Evolutionary conservation across 2,113 vertebrate genomes (phyloP).

Genomic region (Pollimyrus isidori): DNA sequence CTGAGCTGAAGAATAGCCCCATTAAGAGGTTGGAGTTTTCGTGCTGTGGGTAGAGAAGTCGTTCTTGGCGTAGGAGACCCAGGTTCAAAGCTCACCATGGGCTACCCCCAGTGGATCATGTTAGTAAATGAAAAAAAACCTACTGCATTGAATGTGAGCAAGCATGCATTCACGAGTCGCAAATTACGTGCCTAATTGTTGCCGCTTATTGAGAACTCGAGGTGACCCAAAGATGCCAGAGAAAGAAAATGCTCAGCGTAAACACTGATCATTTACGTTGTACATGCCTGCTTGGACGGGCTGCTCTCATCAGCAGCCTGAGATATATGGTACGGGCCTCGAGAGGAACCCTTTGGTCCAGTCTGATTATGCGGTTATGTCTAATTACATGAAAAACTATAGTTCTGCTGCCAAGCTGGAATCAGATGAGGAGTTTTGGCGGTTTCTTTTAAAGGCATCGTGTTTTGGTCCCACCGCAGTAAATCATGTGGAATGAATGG

Average conservation of each 20-base stretch:
- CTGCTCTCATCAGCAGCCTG: slow-evolving; percentile 23
- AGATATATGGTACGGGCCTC: slow-evolving; percentile 34
- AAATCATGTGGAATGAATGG: slow-evolving; percentile 43
- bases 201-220: background rate
- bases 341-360: slow-evolving; percentile 38
- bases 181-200: background rate
- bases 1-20: background rate
- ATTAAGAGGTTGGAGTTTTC: background rate
- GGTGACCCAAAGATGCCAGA: background rate
- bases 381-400: slow-evolving; percentile 49
- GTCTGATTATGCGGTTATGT: slow-evolving; percentile 51
- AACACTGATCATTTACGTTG: background rate
- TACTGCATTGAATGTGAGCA: background rate
- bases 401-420: slow-evolving; percentile 41
- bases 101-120: background rate
- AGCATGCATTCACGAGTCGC: background rate
- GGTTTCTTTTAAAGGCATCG: slow-evolving; percentile 42
- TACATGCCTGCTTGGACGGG: background rate
- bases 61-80: background rate
- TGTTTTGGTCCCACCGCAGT: slow-evolving; percentile 37
- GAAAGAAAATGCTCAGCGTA: background rate
- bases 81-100: background rate
- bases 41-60: background rate
- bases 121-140: background rate
- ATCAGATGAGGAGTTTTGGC: slow-evolving; percentile 38